Evolutionary conservation across 1,140 invertebrate genomes (phyloP), one percentile per base, ranked within the genome.

Genomic region (Halyomorpha halys): DNA sequence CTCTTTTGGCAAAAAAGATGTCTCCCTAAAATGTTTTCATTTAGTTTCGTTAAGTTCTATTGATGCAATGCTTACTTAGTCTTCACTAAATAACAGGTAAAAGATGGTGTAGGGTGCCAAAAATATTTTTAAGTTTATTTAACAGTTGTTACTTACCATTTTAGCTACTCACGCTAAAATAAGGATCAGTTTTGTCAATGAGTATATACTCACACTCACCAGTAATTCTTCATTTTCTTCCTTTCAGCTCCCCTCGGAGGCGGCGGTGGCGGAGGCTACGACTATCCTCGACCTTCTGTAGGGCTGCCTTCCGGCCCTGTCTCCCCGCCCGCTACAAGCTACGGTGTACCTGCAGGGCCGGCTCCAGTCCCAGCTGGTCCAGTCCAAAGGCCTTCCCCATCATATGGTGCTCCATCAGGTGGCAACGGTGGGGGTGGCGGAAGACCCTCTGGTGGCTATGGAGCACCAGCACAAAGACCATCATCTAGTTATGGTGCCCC

Each of bases 301-400:
- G 62, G 53, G 23, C 51, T 65, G 1, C 45, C 54, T 5, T 59
- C 59, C 51, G 61, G 61, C 3, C 49, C 39, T 8, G 39, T 45
- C 3, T 62, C 64, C 0, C 68, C 68, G 39, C 68, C 68, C 8
- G 62, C 66, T n/a, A 69, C 66, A 16, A 69, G 68, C 53, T 69
- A 69, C 39, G 68, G 68, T 15, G 66, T 69, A 15, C 68, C 68
- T 23, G 65, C 63, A 13, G 53, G 53, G n/a, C 68, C 68, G 19
- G 68, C 66, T 34, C 68, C 66, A 18, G 66, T 66, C 1, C 68
- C 68, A 3, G 59, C 63, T 25, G 53, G 53, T 56, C 47, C 47
- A 4, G 47, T 49, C n/a, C n/a, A 21, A n/a, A 4, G 53, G 15
- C 53, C 53, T 27, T 56, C 65, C 51, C 53, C 60, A 49, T 59